Evolutionary conservation across 2,888 invertebrate species (phyloP).

Genomic region (Mystacides longicornis): DNA sequence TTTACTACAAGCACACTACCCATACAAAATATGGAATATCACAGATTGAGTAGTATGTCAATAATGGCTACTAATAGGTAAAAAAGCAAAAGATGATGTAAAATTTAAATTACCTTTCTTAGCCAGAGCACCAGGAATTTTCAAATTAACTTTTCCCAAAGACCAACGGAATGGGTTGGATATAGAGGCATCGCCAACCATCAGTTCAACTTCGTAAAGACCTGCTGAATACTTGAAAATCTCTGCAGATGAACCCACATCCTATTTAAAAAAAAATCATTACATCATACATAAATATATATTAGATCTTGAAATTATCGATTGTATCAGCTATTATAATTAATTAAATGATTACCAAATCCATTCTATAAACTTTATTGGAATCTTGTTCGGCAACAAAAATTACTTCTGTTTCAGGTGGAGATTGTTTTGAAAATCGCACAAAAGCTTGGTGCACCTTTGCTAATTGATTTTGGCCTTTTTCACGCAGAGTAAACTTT

Average conservation of each 20-base stretch:
- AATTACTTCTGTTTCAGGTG: slow-evolving; percentile 74
- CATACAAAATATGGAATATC: too few relatives aligned
- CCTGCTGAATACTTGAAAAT: slow-evolving; percentile 75
- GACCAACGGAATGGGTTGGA: slow-evolving; percentile 86
- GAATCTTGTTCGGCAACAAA: slow-evolving; percentile 88
- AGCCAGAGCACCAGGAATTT: slow-evolving; percentile 44
- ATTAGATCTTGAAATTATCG: neutral
- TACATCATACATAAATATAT: neutral
- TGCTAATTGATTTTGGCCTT: slow-evolving; percentile 57
- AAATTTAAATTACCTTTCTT: slow-evolving; percentile 13
- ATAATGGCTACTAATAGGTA: too few relatives aligned
- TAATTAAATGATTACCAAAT: slow-evolving; percentile 57
- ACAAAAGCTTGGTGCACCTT: slow-evolving; percentile 84
- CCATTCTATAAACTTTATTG: slow-evolving; percentile 76
- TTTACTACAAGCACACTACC: too few relatives aligned
- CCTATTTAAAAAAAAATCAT: slow-evolving; percentile 39
- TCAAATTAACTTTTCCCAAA: slow-evolving; percentile 69
- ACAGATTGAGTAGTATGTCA: too few relatives aligned
- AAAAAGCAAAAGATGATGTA: neutral
- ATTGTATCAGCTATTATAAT: neutral
- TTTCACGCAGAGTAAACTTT: slow-evolving; percentile 72
- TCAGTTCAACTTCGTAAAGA: slow-evolving; percentile 70
- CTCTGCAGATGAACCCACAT: slow-evolving; percentile 69
- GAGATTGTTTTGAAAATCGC: slow-evolving; percentile 58
- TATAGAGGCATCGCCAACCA: slow-evolving; percentile 86